Conservation (phyloP, 1,140 invertebrate species). For the Panulirus ornatus region DNA sequence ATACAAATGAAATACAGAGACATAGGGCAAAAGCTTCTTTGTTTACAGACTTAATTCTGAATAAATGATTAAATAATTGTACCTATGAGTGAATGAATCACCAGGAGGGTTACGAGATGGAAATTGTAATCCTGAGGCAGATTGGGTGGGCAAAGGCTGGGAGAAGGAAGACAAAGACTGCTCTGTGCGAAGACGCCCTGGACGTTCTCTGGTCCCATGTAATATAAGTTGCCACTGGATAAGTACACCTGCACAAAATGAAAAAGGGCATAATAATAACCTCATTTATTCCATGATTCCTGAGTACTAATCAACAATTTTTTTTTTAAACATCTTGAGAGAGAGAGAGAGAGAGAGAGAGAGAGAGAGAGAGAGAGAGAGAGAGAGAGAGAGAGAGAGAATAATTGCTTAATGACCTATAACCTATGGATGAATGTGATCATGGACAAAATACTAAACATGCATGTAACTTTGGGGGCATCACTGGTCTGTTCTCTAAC, state of each 20-base stretch:
- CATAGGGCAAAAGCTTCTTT: background rate
- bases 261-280: background rate
- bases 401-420: constrained; percentile 13
- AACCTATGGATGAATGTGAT: too few relatives aligned
- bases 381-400: background rate
- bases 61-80: background rate
- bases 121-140: constrained; percentile 30
- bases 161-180: constrained; percentile 19
- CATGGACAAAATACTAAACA: too few relatives aligned
- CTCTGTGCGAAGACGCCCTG: constrained; percentile 52
- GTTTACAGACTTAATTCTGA: background rate
- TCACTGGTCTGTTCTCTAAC: too few relatives aligned
- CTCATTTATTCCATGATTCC: too few relatives aligned
- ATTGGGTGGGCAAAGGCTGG: constrained; percentile 38
- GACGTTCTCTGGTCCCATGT: constrained; percentile 88
- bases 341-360: too few relatives aligned
- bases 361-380: background rate
- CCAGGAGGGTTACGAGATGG: constrained; percentile 25
- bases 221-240: constrained; percentile 96
- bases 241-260: constrained; percentile 82
- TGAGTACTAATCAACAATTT: too few relatives aligned
- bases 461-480: too few relatives aligned
- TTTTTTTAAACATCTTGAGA: background rate
- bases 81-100: constrained; percentile 49
- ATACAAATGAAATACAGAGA: too few relatives aligned